Evolutionary conservation across 2,113 vertebrate species (phyloP).

Genomic region (Edolisoma coerulescens): DNA sequence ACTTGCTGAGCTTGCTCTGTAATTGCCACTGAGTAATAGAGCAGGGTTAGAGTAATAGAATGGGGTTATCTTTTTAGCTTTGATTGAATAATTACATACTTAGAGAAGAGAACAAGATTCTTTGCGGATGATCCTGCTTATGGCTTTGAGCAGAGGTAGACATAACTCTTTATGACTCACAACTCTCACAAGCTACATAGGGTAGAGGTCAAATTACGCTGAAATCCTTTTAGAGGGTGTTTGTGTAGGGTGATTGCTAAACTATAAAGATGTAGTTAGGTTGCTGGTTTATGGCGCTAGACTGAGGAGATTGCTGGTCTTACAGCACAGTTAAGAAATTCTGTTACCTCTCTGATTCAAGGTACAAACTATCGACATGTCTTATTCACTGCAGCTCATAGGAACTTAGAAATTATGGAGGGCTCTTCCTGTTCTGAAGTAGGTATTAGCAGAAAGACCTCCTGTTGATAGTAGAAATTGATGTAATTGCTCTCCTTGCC

Average conservation of each 20-base stretch:
- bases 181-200: neutral
- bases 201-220: neutral
- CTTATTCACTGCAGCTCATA: neutral
- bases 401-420: neutral
- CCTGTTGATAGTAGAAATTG: accelerated
- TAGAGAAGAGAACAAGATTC: neutral
- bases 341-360: neutral
- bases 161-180: neutral
- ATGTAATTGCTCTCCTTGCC: neutral
- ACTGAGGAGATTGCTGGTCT: neutral
- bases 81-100: neutral
- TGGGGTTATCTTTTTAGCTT: neutral
- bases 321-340: neutral
- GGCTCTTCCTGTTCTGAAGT: neutral
- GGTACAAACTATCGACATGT: neutral
- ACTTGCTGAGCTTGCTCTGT: neutral
- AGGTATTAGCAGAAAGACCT: neutral
- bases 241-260: neutral
- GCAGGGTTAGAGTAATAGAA: neutral
- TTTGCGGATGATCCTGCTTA: neutral
- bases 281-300: neutral
- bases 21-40: neutral
- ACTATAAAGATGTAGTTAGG: neutral
- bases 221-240: neutral
- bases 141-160: neutral